A percentile compares a stretch with the other conserved stretches of the same genome.
Conservation (phyloP, 2,888 invertebrate genomes). For the Alentia gelatinosa region DNA sequence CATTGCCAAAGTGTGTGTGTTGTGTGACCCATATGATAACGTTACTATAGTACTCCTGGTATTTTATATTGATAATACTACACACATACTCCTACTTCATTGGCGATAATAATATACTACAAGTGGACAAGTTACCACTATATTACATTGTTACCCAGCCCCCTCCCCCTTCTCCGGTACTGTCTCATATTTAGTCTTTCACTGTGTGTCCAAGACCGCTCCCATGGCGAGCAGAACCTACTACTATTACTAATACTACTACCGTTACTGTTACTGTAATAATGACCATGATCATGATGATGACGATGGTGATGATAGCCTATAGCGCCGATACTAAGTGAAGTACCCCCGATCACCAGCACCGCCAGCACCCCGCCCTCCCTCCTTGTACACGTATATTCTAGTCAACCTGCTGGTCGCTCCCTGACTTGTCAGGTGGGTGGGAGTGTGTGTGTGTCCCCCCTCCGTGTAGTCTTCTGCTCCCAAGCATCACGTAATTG, state of each 20-base stretch:
- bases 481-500: slow-evolving; percentile 24
- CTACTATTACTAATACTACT: slow-evolving; percentile 12
- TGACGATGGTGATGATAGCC: not conserved
- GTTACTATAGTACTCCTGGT: slow-evolving; percentile 5
- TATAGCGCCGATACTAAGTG: not conserved
- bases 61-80: slow-evolving; percentile 31
- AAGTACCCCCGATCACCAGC: not conserved
- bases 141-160: not conserved
- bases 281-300: not conserved
- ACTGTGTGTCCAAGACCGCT: not conserved
- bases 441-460: not conserved
- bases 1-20: slow-evolving; percentile 48
- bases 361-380: not conserved
- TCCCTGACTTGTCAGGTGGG: not conserved
- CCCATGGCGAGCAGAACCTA: not conserved
- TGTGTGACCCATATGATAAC: slow-evolving; percentile 13
- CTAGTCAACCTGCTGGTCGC: slow-evolving; percentile 42
- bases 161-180: not conserved
- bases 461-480: slow-evolving; percentile 14
- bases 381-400: slow-evolving; percentile 27
- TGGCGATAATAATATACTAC: not conserved
- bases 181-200: not conserved
- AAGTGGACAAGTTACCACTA: not conserved
- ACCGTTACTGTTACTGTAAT: not conserved
- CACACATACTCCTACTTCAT: slow-evolving; percentile 24